A percentile compares a stretch with the other conserved stretches of the same genome.
Evolutionary conservation across 2,797 vertebrate genomes (phyloP).

Genomic region (Novumbra hubbsi): DNA sequence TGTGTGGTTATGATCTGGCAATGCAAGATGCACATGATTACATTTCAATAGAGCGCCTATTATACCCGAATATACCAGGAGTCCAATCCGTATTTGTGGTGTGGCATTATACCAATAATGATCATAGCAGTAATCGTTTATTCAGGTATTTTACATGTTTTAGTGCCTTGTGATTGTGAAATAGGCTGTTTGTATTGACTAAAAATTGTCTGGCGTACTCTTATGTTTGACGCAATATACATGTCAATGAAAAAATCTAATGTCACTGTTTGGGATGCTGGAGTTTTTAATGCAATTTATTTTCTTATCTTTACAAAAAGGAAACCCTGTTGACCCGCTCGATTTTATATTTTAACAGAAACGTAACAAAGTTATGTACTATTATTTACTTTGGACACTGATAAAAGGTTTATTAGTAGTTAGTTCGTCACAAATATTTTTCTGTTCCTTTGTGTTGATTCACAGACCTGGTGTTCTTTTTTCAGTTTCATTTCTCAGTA

Average conservation of each 20-base stretch:
- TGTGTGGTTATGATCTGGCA: slow-evolving; percentile 26
- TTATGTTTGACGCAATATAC: neutral
- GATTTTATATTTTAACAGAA: too few species aligned
- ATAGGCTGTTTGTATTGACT: neutral
- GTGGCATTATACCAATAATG: neutral
- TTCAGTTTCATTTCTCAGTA: slow-evolving; percentile 10
- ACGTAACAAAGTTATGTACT: too few species aligned
- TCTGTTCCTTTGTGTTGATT: neutral
- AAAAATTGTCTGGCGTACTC: neutral
- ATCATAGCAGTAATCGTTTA: neutral
- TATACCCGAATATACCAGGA: too few species aligned
- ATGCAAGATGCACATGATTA: slow-evolving; percentile 56
- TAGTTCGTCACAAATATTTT: slow-evolving; percentile 6
- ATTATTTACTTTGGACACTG: too few species aligned
- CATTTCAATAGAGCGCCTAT: slow-evolving; percentile 44
- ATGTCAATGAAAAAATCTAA: neutral
- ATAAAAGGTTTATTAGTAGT: slow-evolving; percentile 8
- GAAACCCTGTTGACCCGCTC: too few species aligned
- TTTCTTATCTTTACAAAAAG: neutral
- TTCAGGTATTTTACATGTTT: slow-evolving; percentile 47
- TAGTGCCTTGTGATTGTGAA: slow-evolving; percentile 17
- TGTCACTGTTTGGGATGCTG: neutral
- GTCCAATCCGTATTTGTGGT: neutral
- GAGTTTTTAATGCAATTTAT: neutral
- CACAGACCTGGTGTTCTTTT: neutral